Evolutionary conservation across 2,113 vertebrate species (phyloP).

Genomic region (Trochalopteron elliotii): DNA sequence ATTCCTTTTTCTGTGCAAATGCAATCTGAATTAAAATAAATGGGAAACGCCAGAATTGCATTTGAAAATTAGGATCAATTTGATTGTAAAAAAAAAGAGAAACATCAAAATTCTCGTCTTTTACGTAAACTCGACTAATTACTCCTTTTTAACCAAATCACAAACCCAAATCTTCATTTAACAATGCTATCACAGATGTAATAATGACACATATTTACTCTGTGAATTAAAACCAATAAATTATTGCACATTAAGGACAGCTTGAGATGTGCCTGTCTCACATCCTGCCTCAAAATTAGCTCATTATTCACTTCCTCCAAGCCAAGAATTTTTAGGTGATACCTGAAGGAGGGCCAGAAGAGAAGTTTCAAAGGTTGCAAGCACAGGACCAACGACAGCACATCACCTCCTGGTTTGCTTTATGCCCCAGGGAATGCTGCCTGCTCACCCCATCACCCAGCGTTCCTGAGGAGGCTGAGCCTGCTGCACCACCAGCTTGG

Average conservation of each 20-base stretch:
- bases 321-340: background rate
- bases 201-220: background rate
- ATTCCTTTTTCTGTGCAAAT: background rate
- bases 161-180: background rate
- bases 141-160: background rate
- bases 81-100: background rate
- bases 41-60: background rate
- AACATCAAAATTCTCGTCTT: background rate
- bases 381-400: background rate
- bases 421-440: background rate
- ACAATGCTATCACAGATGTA: background rate
- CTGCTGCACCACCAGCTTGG: background rate
- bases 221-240: background rate
- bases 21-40: background rate
- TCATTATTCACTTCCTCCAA: background rate
- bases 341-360: background rate
- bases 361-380: background rate
- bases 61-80: background rate
- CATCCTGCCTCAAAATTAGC: rapidly evolving
- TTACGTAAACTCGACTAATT: background rate
- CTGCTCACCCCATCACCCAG: rapidly evolving
- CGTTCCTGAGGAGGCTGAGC: background rate
- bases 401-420: background rate
- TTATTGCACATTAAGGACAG: background rate
- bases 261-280: background rate